These are phyloP conservation scores for Hyalella azteca DNA, from an alignment of 2,888 invertebrate species.

Conservation along the genomic window DNA sequence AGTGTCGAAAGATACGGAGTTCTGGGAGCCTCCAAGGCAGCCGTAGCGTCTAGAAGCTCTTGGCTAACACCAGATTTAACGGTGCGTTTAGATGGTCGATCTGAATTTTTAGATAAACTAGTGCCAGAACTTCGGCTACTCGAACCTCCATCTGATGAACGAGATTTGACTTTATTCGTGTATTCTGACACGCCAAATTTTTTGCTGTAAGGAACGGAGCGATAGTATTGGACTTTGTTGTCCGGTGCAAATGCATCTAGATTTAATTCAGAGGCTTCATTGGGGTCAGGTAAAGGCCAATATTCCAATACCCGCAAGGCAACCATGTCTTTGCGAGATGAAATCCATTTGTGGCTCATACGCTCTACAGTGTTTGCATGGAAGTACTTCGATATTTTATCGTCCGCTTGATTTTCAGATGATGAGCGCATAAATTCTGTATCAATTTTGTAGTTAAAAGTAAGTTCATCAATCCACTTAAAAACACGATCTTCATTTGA, in stretches of 20 bases:
- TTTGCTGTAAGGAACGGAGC: conserved; percentile 1
- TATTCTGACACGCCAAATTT: background rate
- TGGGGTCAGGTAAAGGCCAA: background rate
- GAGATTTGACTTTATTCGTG: background rate
- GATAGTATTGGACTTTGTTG: background rate
- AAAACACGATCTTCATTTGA: background rate
- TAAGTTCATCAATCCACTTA: background rate
- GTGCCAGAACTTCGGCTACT: background rate
- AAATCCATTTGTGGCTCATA: background rate
- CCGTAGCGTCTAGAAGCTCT: background rate
- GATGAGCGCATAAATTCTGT: background rate
- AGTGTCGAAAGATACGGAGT: background rate
- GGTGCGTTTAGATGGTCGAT: background rate
- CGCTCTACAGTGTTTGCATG: background rate
- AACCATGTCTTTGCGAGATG: background rate
- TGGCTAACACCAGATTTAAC: too few relatives aligned
- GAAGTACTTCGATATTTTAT: background rate
- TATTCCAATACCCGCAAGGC: background rate
- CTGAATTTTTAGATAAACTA: background rate
- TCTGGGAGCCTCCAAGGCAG: background rate
- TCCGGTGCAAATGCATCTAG: background rate
- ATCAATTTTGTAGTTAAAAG: background rate
- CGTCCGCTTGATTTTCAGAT: background rate
- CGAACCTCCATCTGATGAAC: background rate
- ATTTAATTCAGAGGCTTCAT: background rate